phyloP scores from a whole-genome alignment of 1,140 invertebrate species.

The Spodoptera litura region DNA sequence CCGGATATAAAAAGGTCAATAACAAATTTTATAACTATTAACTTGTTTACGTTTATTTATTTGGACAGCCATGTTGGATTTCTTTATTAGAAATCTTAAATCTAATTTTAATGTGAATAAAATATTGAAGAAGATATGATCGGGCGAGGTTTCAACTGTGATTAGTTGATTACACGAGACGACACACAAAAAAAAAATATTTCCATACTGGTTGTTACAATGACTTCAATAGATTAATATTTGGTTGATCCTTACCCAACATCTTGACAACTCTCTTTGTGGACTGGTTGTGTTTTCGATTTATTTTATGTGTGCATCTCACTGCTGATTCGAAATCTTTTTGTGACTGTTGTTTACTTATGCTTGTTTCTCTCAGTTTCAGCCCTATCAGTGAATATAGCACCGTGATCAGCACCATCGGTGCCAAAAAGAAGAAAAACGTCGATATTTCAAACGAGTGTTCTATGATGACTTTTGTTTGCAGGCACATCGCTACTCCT shows the following conservation, averaged over 20 bases:
- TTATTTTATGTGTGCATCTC: slow-evolving; percentile 61
- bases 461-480: slow-evolving; percentile 88
- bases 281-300: slow-evolving; percentile 81
- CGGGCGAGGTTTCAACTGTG: no score
- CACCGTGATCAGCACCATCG: slow-evolving; percentile 94
- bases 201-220: no score
- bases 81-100: no score
- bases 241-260: slow-evolving; percentile 83
- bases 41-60: no score
- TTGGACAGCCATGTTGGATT: no score
- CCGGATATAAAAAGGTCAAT: no score
- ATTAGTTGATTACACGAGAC: no score
- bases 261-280: slow-evolving; percentile 87
- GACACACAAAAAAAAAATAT: no score
- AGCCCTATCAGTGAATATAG: slow-evolving; percentile 94
- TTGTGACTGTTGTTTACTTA: slow-evolving; percentile 82
- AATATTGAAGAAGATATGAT: no score
- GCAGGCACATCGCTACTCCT: slow-evolving; percentile 85
- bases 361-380: slow-evolving; percentile 88
- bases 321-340: slow-evolving; percentile 60
- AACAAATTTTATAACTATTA: no score
- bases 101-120: no score
- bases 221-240: no score
- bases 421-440: slow-evolving; percentile 93
- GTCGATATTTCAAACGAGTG: slow-evolving; percentile 94